A percentile compares a stretch with the other conserved stretches of the same genome.
These are phyloP conservation scores for Latheticus oryzae DNA, from an alignment of 2,888 invertebrate genomes.

Conservation along the genomic window DNA sequence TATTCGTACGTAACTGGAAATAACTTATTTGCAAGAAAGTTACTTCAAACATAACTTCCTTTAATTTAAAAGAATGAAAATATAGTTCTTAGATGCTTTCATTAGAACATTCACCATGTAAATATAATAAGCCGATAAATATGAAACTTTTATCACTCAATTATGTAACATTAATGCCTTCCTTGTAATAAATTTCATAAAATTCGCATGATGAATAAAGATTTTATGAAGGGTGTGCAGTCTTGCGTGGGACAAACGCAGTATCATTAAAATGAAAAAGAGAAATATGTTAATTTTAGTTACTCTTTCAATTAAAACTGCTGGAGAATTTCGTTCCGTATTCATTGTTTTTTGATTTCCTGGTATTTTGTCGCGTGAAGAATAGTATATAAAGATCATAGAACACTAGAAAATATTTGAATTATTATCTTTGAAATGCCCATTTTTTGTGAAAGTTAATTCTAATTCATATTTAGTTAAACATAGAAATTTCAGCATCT, in stretches of 20 bases:
- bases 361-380: constrained; percentile 14
- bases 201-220: constrained; percentile 26
- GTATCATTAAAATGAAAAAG: constrained; percentile 23
- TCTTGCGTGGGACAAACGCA: constrained; percentile 22
- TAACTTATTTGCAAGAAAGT: too few species aligned
- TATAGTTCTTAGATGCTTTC: too few species aligned
- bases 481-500: too few species aligned
- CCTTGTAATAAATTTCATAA: constrained; percentile 15
- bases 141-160: constrained; percentile 22
- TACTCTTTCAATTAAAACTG: constrained; percentile 13
- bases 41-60: too few species aligned
- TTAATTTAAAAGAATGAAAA: too few species aligned
- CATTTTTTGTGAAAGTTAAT: too few species aligned
- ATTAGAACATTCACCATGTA: too few species aligned
- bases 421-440: too few species aligned
- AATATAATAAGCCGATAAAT: too few species aligned
- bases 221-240: constrained; percentile 16
- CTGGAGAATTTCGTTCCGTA: constrained; percentile 9
- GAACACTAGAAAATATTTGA: constrained; percentile 4
- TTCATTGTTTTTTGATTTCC: constrained; percentile 22
- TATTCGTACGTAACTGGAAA: constrained; percentile 21
- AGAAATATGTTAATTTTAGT: constrained; percentile 22
- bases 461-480: too few species aligned
- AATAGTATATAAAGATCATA: background rate
- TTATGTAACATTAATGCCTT: constrained; percentile 16